Base-by-base conservation (phyloP, 2,888 invertebrate species). In the Tetramorium bicarinatum region DNA sequence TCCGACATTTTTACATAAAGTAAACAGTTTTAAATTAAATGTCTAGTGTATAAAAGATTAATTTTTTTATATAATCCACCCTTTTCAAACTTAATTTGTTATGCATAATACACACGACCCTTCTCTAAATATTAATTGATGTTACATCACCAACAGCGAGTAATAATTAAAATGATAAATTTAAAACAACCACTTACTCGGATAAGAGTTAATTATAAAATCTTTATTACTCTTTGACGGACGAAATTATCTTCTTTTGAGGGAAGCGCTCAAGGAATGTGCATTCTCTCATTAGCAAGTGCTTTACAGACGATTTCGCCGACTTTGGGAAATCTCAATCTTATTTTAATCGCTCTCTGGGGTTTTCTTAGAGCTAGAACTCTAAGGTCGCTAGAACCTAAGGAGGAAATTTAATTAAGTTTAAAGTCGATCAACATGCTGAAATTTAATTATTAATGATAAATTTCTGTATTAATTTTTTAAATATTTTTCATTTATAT, bases 261-360 rank as follows among this genome's bases (percentile, higher is more conserved):
- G 9, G n/a, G 11, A 74, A 41, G 2, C 29, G n/a, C n/a, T 49
- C n/a, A 21, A 47, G 9, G 21, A 62, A 62, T 62, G 47, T 61
- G 61, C 44, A 9, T 1, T 61, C 47, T 47, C 11, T 75, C 34
- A 75, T 75, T 62, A 75, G n/a, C 74, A 6, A n/a, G 44, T 3
- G 6, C 21, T 62, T 75, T 75, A 75, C 75, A 34, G 47, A 29
- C 3, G 34, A 47, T 62, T 75, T 75, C 47, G 15, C 2, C 9
- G 7, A 34, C 62, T 62, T 75, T 62, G 21, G 62, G 62, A 62
- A 75, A 75, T 34, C 49, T 75, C 62, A 34, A 75, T 62, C 34
- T n/a, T 61, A 47, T 21, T 75, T 75, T 34, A 75, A 75, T 34
- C 21, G 44, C 47, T 75, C 34, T 34, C 47, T 9, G 3, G 34